Base-by-base conservation (phyloP, 53 echinoderm and acorn worm genomes). In the Luidia sarsii region DNA sequence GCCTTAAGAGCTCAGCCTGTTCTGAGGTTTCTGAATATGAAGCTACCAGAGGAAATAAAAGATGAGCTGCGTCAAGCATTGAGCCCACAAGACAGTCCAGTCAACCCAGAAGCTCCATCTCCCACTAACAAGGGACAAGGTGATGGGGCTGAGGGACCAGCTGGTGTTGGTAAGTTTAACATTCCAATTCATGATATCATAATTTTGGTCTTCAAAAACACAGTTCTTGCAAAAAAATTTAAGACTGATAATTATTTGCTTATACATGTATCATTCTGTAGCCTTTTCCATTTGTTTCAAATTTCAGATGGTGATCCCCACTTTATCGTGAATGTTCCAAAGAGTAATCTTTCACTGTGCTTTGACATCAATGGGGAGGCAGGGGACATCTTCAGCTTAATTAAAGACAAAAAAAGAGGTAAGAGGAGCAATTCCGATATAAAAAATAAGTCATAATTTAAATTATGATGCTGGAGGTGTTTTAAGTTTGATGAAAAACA, bases 381-480 rank as follows among this genome's bases (percentile, higher is more conserved):
- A 16, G 90, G 72, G 22, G 80, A 84, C 3, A 67, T 85, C 18
- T 70, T 89, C 46, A 89, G 59, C 63, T 70, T 89, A 25, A 57
- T 89, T 45, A 80, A 71, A 29, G 90, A 89, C 54, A 85, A 79
- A 64, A 70, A 62, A 65, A 89, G 85, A 89, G 90, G 90, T 85
- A 66, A 23, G 57, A 4, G 16, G 57, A n/a, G n/a, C n/a, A n/a
- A n/a, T n/a, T n/a, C n/a, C n/a, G n/a, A n/a, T n/a, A n/a, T n/a
- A n/a, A n/a, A n/a, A n/a, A n/a, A n/a, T n/a, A n/a, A n/a, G n/a
- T n/a, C n/a, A n/a, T n/a, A n/a, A n/a, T n/a, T n/a, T n/a, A n/a
- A n/a, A n/a, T n/a, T n/a, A n/a, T n/a, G n/a, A n/a, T n/a, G n/a
- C n/a, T n/a, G n/a, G n/a, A n/a, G n/a, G n/a, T n/a, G n/a, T n/a